Conservation (phyloP, 1,140 invertebrate genomes). For the Samia ricini region DNA sequence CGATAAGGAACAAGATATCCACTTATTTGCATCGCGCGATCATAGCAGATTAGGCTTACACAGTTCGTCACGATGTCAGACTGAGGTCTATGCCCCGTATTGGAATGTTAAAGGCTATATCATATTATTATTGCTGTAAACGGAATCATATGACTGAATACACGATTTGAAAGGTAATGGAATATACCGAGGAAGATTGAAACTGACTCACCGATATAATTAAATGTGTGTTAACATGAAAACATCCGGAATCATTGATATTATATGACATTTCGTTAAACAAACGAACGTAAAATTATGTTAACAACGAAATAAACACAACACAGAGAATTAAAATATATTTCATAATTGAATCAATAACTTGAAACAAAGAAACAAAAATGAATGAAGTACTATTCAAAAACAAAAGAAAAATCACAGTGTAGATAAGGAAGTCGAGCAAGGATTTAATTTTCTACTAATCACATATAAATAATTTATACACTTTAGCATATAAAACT, state of each 20-base stretch:
- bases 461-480: too few species aligned
- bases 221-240: neutral
- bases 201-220: neutral
- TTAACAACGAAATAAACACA: neutral
- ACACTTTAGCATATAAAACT: too few species aligned
- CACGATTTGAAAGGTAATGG: neutral
- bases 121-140: neutral
- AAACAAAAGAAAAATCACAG: too few species aligned
- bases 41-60: neutral
- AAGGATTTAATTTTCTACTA: too few species aligned
- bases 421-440: too few species aligned
- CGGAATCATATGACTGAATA: neutral
- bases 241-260: neutral
- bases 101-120: neutral
- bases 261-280: neutral
- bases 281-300: neutral
- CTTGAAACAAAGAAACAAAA: too few species aligned
- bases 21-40: neutral
- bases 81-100: neutral
- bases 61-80: neutral
- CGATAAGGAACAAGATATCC: conserved; percentile 1
- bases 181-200: neutral
- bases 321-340: neutral
- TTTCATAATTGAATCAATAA: too few species aligned
- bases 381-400: too few species aligned